Evolutionary conservation across 2,797 vertebrate species (phyloP).

Genomic region (Coendou prehensilis): DNA sequence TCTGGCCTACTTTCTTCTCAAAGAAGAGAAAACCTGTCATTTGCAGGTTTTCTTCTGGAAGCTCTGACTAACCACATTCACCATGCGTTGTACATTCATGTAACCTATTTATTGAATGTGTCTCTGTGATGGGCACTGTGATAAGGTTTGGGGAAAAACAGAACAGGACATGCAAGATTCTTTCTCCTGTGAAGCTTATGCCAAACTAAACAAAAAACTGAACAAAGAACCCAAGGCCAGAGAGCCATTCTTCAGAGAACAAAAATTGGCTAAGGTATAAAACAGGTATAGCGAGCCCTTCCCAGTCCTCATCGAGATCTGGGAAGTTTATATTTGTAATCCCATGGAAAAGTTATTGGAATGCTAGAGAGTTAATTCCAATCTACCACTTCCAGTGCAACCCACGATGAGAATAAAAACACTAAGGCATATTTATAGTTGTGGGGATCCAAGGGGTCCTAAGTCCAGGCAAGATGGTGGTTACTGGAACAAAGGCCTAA

Average conservation of each 20-base stretch:
- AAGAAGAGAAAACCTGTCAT: background rate
- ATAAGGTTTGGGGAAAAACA: background rate
- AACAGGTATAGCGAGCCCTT: background rate
- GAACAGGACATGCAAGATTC: background rate
- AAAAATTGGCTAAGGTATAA: background rate
- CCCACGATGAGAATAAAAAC: too few species aligned
- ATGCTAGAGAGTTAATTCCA: too few species aligned
- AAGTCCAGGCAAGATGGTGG: too few species aligned
- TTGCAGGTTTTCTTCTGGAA: background rate
- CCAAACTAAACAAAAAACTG: background rate
- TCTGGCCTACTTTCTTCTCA: conserved; percentile 47
- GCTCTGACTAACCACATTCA: background rate
- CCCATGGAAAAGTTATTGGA: too few species aligned
- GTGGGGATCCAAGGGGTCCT: too few species aligned
- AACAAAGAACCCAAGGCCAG: background rate
- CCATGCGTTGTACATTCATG: background rate
- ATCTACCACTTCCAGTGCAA: too few species aligned
- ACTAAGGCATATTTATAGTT: too few species aligned
- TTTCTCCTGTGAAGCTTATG: background rate
- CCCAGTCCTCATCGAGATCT: too few species aligned
- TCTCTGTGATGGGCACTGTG: background rate
- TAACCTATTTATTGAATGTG: background rate
- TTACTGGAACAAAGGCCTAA: too few species aligned
- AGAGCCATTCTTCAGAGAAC: background rate
- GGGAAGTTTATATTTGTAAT: too few species aligned